Percentiles rank a stretch among this genome's conserved stretches.
phyloP scores from a whole-genome alignment of 2,113 vertebrate genomes.

The Mesoclemmys tuberculata region DNA sequence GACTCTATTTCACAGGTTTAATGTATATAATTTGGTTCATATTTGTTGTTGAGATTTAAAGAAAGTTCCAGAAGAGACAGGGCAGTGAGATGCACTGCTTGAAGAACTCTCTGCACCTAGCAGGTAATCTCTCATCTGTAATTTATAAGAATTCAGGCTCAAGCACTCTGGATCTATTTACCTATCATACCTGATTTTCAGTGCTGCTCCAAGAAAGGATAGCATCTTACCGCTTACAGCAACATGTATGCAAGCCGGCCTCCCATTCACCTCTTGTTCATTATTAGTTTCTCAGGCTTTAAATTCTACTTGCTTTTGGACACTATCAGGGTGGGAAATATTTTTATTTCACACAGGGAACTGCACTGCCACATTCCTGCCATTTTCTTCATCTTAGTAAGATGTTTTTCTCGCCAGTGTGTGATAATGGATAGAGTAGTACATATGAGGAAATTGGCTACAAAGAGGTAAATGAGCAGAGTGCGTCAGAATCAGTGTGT shows the following conservation, averaged over 20 bases:
- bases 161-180: accelerated
- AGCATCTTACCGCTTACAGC: accelerated
- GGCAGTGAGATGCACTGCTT: accelerated
- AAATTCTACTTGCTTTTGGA: accelerated
- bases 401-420: no score
- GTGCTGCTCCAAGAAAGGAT: neutral
- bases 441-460: neutral
- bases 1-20: accelerated
- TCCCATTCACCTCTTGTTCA: accelerated
- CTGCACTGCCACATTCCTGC: accelerated
- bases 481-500: neutral
- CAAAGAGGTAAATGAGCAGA: neutral
- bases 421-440: neutral
- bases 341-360: no score
- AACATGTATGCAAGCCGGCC: neutral
- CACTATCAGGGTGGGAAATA: accelerated
- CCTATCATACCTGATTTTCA: neutral
- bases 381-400: neutral
- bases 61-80: neutral
- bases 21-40: neutral
- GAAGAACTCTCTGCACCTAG: accelerated
- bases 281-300: accelerated
- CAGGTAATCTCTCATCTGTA: accelerated
- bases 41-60: accelerated
- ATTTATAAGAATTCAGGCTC: accelerated